phyloP scores from a whole-genome alignment of 2,888 invertebrate genomes.

The Deroplatys truncata region DNA sequence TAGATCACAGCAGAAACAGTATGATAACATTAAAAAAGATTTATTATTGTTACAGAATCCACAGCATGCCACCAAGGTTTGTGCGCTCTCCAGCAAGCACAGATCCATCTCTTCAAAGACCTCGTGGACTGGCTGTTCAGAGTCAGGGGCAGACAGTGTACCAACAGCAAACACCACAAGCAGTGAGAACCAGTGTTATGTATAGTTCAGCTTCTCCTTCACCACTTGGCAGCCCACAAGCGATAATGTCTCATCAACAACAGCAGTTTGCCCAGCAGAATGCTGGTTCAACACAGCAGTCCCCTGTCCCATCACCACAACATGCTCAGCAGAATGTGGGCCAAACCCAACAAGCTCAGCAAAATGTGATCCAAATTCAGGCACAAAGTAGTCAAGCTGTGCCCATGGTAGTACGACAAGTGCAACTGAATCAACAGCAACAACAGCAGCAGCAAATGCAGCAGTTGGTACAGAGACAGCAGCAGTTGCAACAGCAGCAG shows the following conservation, averaged over 20 bases:
- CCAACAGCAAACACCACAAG: slow-evolving; percentile 8
- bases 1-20: too few species aligned
- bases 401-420: neutral
- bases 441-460: slow-evolving; percentile 46
- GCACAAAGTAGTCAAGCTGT: neutral
- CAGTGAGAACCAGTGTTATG: slow-evolving; percentile 21
- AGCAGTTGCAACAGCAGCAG: slow-evolving; percentile 29
- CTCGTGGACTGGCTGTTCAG: slow-evolving; percentile 20
- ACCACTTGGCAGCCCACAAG: slow-evolving; percentile 42
- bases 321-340: neutral
- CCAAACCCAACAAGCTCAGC: neutral
- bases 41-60: slow-evolving; percentile 9
- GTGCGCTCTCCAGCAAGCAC: slow-evolving; percentile 43
- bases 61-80: slow-evolving; percentile 43
- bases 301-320: neutral
- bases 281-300: neutral
- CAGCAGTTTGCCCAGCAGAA: slow-evolving; percentile 40
- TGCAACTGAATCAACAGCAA: slow-evolving; percentile 28
- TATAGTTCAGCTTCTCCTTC: slow-evolving; percentile 27
- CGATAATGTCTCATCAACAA: slow-evolving; percentile 35
- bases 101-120: slow-evolving; percentile 14
- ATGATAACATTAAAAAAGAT: too few species aligned
- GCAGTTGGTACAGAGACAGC: slow-evolving; percentile 34
- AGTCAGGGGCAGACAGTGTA: slow-evolving; percentile 21
- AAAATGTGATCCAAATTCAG: slow-evolving; percentile 19